Evolutionary conservation across 2,888 invertebrate species (phyloP).

Genomic region (Andrena fulva): DNA sequence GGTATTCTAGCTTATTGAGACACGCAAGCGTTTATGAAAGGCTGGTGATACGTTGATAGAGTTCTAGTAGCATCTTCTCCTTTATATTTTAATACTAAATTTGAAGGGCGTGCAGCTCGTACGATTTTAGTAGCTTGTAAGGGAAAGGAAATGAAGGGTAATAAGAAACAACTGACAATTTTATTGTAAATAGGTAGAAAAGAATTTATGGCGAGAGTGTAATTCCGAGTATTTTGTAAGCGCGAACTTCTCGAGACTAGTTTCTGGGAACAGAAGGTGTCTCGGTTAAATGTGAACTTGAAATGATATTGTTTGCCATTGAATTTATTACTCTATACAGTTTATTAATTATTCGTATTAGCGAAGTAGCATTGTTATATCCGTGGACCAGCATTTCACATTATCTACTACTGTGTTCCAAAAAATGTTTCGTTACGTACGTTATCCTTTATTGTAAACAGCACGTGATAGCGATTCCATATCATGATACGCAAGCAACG

Average conservation of each 20-base stretch:
- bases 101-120: background rate
- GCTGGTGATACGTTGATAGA: constrained; percentile 5
- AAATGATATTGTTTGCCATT: background rate
- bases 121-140: background rate
- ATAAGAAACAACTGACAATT: background rate
- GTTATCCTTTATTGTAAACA: background rate
- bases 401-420: background rate
- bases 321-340: background rate
- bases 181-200: background rate
- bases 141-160: background rate
- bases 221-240: background rate
- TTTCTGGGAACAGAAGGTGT: background rate
- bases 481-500: background rate
- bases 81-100: background rate
- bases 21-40: background rate
- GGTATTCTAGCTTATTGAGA: background rate
- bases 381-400: background rate
- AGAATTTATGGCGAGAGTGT: background rate
- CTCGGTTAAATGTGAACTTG: too few species aligned
- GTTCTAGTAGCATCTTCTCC: background rate
- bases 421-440: background rate
- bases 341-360: background rate
- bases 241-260: background rate
- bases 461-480: background rate
- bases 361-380: background rate